Evolutionary conservation across 2,113 vertebrate species (phyloP).

Genomic region (Condylura cristata): DNA sequence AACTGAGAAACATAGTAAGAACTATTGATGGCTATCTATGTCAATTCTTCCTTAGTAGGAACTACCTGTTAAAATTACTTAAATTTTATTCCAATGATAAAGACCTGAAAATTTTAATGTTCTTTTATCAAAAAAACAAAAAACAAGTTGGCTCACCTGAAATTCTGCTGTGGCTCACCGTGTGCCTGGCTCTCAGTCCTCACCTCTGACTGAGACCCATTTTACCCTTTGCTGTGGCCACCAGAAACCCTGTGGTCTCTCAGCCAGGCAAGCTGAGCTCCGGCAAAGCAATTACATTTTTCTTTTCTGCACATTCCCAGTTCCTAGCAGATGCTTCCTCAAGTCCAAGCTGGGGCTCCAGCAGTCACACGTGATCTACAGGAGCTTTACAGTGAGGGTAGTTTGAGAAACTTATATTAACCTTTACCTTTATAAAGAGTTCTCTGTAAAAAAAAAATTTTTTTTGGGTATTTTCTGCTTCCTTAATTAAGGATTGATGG

Average conservation of each 20-base stretch:
- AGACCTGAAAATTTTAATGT: neutral
- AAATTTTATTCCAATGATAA: neutral
- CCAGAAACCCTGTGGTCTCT: neutral
- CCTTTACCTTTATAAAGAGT: conserved; percentile 25
- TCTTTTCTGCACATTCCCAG: neutral
- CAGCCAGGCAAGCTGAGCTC: neutral
- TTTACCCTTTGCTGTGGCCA: neutral
- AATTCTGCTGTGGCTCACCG: neutral
- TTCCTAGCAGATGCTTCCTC: neutral
- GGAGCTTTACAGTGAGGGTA: neutral
- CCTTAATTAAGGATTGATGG: conserved; percentile 47
- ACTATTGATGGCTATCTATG: neutral
- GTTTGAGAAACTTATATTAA: neutral
- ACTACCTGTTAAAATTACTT: neutral
- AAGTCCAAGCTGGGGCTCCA: neutral
- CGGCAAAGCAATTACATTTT: neutral
- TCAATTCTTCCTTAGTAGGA: neutral
- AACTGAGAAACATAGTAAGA: neutral
- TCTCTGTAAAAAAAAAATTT: conserved; percentile 31
- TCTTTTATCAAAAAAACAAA: neutral
- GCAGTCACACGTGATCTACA: neutral
- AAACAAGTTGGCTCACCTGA: neutral
- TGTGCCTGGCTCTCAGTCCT: neutral
- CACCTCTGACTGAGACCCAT: fast-evolving
- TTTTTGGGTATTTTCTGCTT: conserved; percentile 55